These are phyloP conservation scores for Philopotamus ludificatus DNA, from an alignment of 1,140 invertebrate genomes.

Conservation along the genomic window DNA sequence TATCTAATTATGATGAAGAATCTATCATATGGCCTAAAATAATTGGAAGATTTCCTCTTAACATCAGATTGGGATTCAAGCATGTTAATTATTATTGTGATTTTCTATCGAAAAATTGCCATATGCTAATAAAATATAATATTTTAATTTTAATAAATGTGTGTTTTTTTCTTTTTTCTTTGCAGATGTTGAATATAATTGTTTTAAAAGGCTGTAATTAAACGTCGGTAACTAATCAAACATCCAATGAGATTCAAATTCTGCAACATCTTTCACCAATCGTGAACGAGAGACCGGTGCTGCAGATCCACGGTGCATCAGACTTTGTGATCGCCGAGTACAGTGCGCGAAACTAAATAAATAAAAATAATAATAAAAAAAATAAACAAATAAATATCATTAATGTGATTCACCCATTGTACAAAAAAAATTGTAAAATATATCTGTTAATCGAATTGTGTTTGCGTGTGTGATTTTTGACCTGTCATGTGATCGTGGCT, in stretches of 20 bases:
- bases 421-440: conserved; percentile 38
- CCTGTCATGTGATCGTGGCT: conserved; percentile 42
- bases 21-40: no score
- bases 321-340: background rate
- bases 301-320: no score
- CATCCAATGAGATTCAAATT: conserved; percentile 12
- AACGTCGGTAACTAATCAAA: background rate
- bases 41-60: no score
- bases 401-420: conserved; percentile 39
- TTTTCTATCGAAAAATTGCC: no score
- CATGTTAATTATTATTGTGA: no score
- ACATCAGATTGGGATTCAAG: no score
- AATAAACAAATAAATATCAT: conserved; percentile 26
- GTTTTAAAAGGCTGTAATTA: conserved; percentile 17
- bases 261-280: background rate
- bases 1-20: no score
- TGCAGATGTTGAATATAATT: conserved; percentile 30
- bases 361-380: background rate
- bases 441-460: conserved; percentile 39
- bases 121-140: no score
- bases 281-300: background rate
- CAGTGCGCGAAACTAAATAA: background rate
- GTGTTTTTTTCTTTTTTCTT: conserved; percentile 7
- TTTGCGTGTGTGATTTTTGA: conserved; percentile 42
- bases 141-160: background rate